These are phyloP conservation scores for Salvelinus namaycush DNA, from an alignment of 2,113 vertebrate species.

Conservation along the genomic window DNA sequence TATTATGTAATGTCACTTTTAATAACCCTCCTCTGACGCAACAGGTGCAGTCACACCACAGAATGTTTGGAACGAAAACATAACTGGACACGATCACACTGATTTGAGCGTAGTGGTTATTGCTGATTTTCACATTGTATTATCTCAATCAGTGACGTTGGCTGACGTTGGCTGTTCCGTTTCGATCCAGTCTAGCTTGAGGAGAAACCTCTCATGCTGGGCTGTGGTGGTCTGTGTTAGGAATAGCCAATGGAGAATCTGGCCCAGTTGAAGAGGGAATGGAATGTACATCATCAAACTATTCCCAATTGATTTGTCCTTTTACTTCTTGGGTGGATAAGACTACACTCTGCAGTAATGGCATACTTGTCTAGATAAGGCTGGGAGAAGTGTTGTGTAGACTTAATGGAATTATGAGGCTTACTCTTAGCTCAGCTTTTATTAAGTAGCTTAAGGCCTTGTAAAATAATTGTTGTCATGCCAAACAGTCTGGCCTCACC, in stretches of 20 bases:
- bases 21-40: neutral
- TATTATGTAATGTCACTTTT: neutral
- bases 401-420: neutral
- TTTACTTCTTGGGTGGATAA: too few relatives aligned
- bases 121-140: neutral
- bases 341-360: too few relatives aligned
- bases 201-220: too few relatives aligned
- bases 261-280: neutral
- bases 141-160: too few relatives aligned
- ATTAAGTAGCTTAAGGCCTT: neutral
- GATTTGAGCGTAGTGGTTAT: neutral
- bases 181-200: too few relatives aligned
- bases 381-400: too few relatives aligned
- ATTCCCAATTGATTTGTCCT: too few relatives aligned
- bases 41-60: neutral
- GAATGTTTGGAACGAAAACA: neutral
- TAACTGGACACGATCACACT: neutral
- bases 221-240: too few relatives aligned
- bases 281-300: neutral
- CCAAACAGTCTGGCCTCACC: neutral
- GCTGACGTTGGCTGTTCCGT: too few relatives aligned
- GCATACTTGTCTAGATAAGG: too few relatives aligned
- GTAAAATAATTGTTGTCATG: neutral
- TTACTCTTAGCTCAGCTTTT: neutral
- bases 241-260: neutral